A percentile compares a stretch with the other conserved stretches of the same genome.
Conservation (phyloP, 2,888 invertebrate species). For the Piscicola geometra region DNA sequence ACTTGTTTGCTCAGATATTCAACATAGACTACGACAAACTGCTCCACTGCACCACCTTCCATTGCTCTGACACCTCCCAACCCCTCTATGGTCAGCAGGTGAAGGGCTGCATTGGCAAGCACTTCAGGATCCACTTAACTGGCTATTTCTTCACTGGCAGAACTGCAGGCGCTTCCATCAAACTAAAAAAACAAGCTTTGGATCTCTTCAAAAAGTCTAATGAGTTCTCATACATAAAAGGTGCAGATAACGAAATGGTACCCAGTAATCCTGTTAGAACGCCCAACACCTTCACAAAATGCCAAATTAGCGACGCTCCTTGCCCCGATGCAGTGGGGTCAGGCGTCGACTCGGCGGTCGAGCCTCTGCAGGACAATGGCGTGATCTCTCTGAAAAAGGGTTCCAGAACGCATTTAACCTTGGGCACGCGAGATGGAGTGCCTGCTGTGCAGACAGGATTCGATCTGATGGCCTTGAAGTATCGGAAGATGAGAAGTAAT, state of each 20-base stretch:
- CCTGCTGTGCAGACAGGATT: not conserved
- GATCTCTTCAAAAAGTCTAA: not conserved
- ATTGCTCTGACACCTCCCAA: not conserved
- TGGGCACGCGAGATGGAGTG: not conserved
- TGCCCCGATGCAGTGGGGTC: too few relatives aligned
- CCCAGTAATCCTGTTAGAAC: not conserved
- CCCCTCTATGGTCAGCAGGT: not conserved
- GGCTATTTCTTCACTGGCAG: not conserved
- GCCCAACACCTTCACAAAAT: too few relatives aligned
- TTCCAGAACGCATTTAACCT: not conserved
- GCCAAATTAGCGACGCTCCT: too few relatives aligned
- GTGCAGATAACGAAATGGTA: not conserved
- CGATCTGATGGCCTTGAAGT: not conserved
- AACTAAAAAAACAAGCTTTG: not conserved
- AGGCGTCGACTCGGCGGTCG: too few relatives aligned
- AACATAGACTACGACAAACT: not conserved
- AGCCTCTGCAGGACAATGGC: too few relatives aligned
- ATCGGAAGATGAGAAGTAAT: not conserved
- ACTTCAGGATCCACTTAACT: not conserved
- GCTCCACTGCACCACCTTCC: not conserved
- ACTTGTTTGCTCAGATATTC: not conserved
- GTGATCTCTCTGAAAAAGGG: not conserved
- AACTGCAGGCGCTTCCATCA: not conserved
- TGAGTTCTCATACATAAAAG: not conserved
- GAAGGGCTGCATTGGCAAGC: not conserved